Conservation (phyloP, 1,140 invertebrate genomes). For the Ips typographus region DNA sequence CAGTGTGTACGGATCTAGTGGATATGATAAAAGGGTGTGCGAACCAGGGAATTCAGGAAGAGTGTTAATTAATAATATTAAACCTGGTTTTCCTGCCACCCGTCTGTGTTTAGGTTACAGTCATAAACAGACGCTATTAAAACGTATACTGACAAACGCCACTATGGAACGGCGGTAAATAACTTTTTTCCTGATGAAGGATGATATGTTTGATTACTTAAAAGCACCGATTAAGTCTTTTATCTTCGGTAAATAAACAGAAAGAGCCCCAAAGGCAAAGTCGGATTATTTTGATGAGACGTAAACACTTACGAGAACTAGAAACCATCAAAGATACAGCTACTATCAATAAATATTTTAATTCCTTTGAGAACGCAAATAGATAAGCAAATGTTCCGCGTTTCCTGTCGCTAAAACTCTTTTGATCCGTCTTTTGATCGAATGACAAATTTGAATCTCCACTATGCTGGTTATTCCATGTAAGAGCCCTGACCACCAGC, state of each 20-base stretch:
- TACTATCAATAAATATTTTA: slow-evolving; percentile 50
- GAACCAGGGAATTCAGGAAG: too few species aligned
- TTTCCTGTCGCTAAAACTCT: slow-evolving; percentile 41
- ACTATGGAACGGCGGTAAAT: slow-evolving; percentile 29
- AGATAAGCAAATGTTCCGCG: slow-evolving; percentile 46
- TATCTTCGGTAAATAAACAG: slow-evolving; percentile 47
- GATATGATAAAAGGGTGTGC: too few species aligned
- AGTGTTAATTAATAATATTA: too few species aligned
- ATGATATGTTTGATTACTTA: slow-evolving; percentile 48
- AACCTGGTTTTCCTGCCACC: slow-evolving; percentile 3
- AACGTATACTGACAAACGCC: slow-evolving; percentile 36
- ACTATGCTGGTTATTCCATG: too few species aligned
- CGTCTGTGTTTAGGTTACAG: slow-evolving; percentile 33
- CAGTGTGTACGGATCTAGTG: not conserved
- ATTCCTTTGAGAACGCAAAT: slow-evolving; percentile 46
- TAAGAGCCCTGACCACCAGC: too few species aligned
- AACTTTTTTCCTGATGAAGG: slow-evolving; percentile 40
- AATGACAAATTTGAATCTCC: too few species aligned
- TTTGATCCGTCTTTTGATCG: slow-evolving; percentile 12
- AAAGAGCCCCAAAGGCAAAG: slow-evolving; percentile 38
- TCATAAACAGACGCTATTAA: slow-evolving; percentile 35
- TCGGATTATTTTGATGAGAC: slow-evolving; percentile 45
- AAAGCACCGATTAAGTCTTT: slow-evolving; percentile 48
- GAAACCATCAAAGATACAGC: slow-evolving; percentile 46
- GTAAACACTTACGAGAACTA: slow-evolving; percentile 47